Evolutionary conservation across 2,888 invertebrate genomes (phyloP).

Genomic region (Eurois occulta): DNA sequence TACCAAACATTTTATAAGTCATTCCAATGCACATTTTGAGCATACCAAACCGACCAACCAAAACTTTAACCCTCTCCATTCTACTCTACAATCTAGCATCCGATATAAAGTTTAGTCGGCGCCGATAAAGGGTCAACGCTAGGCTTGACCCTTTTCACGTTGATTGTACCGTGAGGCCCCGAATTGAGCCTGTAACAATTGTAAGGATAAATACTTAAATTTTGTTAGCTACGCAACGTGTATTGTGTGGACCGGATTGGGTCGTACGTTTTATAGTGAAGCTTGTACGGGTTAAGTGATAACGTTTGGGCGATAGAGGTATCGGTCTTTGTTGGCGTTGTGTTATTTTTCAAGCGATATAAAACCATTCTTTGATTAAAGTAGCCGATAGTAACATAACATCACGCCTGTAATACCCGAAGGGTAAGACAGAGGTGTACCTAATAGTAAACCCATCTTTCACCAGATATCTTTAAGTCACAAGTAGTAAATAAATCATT

Average conservation of each 20-base stretch:
- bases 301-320: slow-evolving; percentile 16
- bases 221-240: slow-evolving; percentile 55
- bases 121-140: slow-evolving; percentile 65
- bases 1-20: not conserved
- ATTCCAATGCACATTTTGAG: not conserved
- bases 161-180: slow-evolving; percentile 60
- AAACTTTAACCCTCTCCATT: not conserved
- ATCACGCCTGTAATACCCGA: too few relatives aligned
- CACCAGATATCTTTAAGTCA: too few relatives aligned
- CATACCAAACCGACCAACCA: not conserved
- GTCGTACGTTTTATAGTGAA: slow-evolving; percentile 24
- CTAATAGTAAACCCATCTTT: too few relatives aligned
- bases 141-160: slow-evolving; percentile 66
- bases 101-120: slow-evolving; percentile 62
- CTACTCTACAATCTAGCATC: slow-evolving; percentile 28
- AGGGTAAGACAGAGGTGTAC: too few relatives aligned
- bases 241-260: slow-evolving; percentile 50
- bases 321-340: not conserved
- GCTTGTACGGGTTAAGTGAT: slow-evolving; percentile 23
- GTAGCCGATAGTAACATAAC: not conserved
- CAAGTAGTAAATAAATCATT: too few relatives aligned
- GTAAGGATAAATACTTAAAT: slow-evolving; percentile 66
- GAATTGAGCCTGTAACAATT: slow-evolving; percentile 62
- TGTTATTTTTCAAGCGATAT: not conserved
- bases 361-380: not conserved